A percentile compares a stretch with the other conserved stretches of the same genome.
These are phyloP conservation scores for Archivesica marissinica DNA, from an alignment of 1,140 invertebrate genomes.

Conservation along the genomic window DNA sequence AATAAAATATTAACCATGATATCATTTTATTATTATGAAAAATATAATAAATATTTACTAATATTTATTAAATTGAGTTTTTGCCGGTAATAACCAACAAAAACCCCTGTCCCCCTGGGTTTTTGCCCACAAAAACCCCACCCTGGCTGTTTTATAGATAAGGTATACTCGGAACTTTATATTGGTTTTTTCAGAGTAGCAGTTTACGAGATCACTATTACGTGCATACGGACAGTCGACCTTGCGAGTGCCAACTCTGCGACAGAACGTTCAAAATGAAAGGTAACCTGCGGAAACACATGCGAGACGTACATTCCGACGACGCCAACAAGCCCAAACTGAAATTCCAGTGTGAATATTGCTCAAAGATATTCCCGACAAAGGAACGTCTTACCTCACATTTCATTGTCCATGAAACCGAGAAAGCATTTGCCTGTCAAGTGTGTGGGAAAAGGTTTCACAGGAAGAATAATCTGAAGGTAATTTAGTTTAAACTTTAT, in stretches of 20 bases:
- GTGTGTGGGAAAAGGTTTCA: slow-evolving; percentile 47
- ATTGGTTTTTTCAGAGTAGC: slow-evolving; percentile 1
- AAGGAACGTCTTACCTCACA: slow-evolving; percentile 18
- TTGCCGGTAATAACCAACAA: too few species aligned
- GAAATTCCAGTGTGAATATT: slow-evolving; percentile 40
- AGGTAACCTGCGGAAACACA: slow-evolving; percentile 36
- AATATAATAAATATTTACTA: too few species aligned
- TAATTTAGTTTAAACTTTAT: too few species aligned
- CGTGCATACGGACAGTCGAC: slow-evolving; percentile 18
- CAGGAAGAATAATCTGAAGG: slow-evolving; percentile 33
- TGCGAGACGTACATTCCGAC: slow-evolving; percentile 5
- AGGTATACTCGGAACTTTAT: too few species aligned
- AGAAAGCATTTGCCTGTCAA: slow-evolving; percentile 43
- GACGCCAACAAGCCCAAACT: slow-evolving; percentile 3
- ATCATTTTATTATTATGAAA: too few species aligned
- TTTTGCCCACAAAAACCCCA: too few species aligned
- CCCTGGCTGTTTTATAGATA: too few species aligned
- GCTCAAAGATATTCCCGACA: slow-evolving; percentile 21
- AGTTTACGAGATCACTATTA: slow-evolving; percentile 21
- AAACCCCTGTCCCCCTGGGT: too few species aligned
- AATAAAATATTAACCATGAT: too few species aligned
- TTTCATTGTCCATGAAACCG: slow-evolving; percentile 1
- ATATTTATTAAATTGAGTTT: too few species aligned
- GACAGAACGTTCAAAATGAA: slow-evolving; percentile 27
- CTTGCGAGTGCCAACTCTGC: background rate